These are phyloP conservation scores for Microctenopoma steveboyesi DNA, from an alignment of 2,797 vertebrate species.

Conservation along the genomic window DNA sequence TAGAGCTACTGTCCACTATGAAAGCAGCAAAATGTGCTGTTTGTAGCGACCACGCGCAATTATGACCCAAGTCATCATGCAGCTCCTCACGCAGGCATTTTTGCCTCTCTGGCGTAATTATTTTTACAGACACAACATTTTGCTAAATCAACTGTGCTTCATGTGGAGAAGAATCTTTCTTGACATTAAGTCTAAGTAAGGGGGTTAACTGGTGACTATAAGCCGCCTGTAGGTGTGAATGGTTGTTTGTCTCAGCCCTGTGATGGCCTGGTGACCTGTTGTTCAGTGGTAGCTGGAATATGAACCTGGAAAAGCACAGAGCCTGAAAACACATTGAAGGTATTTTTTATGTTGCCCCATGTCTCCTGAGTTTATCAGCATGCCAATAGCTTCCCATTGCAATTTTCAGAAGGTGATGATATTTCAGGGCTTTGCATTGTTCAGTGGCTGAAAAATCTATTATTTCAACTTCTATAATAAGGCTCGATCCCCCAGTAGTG, in stretches of 20 bases:
- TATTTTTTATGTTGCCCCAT: not conserved
- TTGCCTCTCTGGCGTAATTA: not conserved
- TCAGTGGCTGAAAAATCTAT: constrained; percentile 23
- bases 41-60: not conserved
- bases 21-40: not conserved
- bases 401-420: not conserved
- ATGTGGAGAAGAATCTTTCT: not conserved
- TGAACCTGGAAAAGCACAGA: too few species aligned
- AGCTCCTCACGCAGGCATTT: constrained; percentile 1
- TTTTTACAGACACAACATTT: not conserved
- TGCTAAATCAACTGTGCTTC: not conserved
- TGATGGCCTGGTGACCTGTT: too few species aligned
- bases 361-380: not conserved
- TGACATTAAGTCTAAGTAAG: too few species aligned
- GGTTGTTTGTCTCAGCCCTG: too few species aligned
- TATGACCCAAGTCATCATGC: not conserved
- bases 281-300: too few species aligned
- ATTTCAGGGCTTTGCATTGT: not conserved
- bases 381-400: not conserved
- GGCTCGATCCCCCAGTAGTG: not conserved
- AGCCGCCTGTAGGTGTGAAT: too few species aligned
- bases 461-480: constrained; percentile 10
- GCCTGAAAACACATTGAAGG: not conserved
- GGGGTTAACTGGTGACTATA: too few species aligned
- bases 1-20: not conserved